phyloP scores from a whole-genome alignment of 2,113 vertebrate species.

The Eidolon helvum region DNA sequence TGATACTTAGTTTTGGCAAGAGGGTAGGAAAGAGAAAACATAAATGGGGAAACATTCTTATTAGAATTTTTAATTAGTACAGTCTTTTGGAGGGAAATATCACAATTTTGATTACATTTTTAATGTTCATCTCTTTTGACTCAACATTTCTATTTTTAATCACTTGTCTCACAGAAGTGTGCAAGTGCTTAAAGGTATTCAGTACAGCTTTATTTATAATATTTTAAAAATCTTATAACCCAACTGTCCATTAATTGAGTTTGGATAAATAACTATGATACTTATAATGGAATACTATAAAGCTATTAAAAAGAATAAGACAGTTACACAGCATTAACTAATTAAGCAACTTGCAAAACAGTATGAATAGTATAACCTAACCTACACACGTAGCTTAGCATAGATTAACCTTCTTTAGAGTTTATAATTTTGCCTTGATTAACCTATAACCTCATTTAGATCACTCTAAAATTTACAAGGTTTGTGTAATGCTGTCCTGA shows the following conservation, averaged over 20 bases:
- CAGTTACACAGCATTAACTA: neutral
- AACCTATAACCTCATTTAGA: neutral
- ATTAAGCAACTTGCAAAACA: neutral
- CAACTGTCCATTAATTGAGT: neutral
- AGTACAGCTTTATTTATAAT: neutral
- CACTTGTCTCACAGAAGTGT: neutral
- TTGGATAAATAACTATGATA: neutral
- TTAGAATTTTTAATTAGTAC: neutral
- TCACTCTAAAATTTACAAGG: neutral
- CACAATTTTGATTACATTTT: neutral
- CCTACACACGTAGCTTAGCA: neutral
- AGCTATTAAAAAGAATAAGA: neutral
- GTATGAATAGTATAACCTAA: neutral
- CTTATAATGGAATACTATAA: neutral
- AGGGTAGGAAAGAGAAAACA: neutral
- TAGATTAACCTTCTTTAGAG: neutral
- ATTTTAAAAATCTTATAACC: neutral
- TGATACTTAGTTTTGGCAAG: neutral
- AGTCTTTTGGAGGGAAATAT: neutral
- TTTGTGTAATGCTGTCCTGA: neutral
- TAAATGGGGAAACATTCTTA: neutral
- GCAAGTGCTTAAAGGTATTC: neutral
- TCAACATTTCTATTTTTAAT: conserved; percentile 23
- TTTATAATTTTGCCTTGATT: neutral
- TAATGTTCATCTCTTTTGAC: neutral